These are phyloP conservation scores for Stenotaenia linearis DNA, from an alignment of 2,888 invertebrate species.

Conservation along the genomic window DNA sequence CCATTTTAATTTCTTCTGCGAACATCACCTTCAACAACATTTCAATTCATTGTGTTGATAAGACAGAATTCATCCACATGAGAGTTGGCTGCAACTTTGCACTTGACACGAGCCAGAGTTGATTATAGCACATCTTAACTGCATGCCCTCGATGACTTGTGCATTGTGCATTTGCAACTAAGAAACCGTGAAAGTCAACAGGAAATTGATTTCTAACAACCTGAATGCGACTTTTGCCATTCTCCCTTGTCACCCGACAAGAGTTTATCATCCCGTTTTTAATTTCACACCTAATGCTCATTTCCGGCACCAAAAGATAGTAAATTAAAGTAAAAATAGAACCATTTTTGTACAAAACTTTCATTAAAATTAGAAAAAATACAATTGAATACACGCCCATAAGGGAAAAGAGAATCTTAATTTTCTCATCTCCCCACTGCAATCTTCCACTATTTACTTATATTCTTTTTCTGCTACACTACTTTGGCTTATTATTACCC, in stretches of 20 bases:
- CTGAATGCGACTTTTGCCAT: not conserved
- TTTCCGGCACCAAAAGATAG: no score
- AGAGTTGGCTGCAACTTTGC: not conserved
- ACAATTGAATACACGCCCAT: not conserved
- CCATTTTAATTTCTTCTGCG: not conserved
- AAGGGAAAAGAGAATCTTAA: not conserved
- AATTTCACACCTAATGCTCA: no score
- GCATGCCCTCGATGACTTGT: not conserved
- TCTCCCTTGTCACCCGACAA: not conserved
- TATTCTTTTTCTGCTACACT: not conserved
- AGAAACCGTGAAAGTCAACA: not conserved
- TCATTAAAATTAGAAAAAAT: not conserved
- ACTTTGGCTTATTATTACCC: not conserved
- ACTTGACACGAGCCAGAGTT: not conserved
- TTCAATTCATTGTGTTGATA: not conserved
- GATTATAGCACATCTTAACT: not conserved
- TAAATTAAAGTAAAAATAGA: not conserved
- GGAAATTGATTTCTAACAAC: not conserved
- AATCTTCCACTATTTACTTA: not conserved
- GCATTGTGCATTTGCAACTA: not conserved
- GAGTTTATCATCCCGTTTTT: not conserved
- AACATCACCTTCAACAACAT: not conserved
- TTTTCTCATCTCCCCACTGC: not conserved
- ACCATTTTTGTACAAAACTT: no score
- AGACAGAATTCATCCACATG: not conserved